Evolutionary conservation across 2,797 vertebrate genomes (phyloP).

Genomic region (Phaenicophaeus curvirostris): DNA sequence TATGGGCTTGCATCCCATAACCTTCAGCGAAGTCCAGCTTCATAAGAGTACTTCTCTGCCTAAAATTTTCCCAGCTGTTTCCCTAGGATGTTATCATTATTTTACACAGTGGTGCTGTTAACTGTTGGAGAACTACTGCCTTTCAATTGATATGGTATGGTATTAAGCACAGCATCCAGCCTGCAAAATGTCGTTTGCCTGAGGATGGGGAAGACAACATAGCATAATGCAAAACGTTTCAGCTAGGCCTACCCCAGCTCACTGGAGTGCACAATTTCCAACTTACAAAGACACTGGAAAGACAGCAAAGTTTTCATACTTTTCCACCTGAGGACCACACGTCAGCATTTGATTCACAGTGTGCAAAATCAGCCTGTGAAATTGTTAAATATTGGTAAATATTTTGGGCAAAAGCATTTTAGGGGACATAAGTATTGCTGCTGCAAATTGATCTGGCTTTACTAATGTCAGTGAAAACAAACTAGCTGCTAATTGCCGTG

Average conservation of each 20-base stretch:
- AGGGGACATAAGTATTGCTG: neutral
- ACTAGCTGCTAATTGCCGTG: fast-evolving
- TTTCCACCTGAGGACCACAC: neutral
- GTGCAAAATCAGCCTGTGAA: neutral
- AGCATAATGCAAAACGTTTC: neutral
- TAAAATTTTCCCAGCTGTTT: neutral
- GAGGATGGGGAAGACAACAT: neutral
- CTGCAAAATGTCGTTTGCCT: neutral
- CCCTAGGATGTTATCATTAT: neutral
- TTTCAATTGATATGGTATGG: neutral
- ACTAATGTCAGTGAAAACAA: neutral
- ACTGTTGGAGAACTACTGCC: neutral
- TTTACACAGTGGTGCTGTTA: neutral
- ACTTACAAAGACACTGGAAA: neutral
- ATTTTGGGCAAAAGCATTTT: neutral
- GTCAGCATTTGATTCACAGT: neutral
- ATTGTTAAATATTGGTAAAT: neutral
- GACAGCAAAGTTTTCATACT: neutral
- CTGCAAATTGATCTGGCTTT: neutral
- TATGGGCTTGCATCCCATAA: neutral
- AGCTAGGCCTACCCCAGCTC: neutral
- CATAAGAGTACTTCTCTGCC: neutral
- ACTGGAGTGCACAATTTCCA: neutral
- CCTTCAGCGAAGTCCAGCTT: neutral
- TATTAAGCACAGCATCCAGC: neutral